phyloP scores from a whole-genome alignment of 2,113 vertebrate genomes.

The Oxyruncus cristatus region DNA sequence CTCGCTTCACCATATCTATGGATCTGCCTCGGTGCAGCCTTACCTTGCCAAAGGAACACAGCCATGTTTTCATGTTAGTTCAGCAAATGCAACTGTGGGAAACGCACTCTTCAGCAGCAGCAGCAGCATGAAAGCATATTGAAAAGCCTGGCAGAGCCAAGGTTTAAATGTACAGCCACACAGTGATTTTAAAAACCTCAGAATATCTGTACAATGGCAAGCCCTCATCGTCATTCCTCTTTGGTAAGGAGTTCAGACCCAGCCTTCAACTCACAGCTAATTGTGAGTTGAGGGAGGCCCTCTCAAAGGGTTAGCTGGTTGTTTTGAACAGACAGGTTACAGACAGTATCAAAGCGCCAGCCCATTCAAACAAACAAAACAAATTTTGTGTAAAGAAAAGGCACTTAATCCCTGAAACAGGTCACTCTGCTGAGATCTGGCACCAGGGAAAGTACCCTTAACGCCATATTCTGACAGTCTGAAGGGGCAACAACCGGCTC shows the following conservation, averaged over 20 bases:
- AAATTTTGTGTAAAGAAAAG: background rate
- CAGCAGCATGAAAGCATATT: background rate
- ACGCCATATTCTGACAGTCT: background rate
- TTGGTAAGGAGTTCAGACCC: background rate
- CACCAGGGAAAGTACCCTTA: background rate
- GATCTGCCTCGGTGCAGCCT: fast-evolving
- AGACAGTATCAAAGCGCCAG: background rate
- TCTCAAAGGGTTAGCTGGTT: background rate
- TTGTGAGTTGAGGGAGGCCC: background rate
- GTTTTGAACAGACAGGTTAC: background rate
- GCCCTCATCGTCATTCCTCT: fast-evolving
- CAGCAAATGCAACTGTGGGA: background rate
- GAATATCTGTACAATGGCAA: background rate
- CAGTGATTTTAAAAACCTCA: background rate
- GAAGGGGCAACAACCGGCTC: background rate
- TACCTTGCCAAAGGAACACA: background rate
- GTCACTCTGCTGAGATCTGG: background rate
- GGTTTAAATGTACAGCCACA: background rate
- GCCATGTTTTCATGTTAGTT: background rate
- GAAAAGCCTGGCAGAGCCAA: background rate
- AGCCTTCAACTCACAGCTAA: background rate
- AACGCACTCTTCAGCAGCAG: background rate
- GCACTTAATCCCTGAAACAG: background rate
- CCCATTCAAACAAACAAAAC: no score
- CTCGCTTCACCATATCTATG: fast-evolving